Base-by-base conservation (phyloP, 2,797 vertebrate genomes). In the Carapus acus region DNA sequence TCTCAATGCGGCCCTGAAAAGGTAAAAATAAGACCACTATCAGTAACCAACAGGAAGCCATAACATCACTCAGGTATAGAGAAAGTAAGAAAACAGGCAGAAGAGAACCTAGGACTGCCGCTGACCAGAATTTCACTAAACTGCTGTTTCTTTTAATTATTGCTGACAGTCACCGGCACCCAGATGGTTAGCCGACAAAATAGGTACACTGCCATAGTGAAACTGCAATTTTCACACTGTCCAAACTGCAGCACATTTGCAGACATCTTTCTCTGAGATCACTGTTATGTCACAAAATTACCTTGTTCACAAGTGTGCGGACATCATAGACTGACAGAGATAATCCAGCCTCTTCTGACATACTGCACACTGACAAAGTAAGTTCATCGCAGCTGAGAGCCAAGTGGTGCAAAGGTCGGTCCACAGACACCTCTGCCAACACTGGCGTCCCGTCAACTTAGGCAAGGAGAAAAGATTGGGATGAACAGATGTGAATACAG, bases 371-470 rank as follows among this genome's bases (percentile, higher is more conserved):
- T 0, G 94, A 96, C 27, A 99, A 73, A 0, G 93, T 96, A 43
- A 98, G 90, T 21, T 89, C 93, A 55, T 99, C 95, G 21, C 91
- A 90, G 77, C 91, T 97, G 52, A 99, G 88, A 16, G 93, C 89
- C 72, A 99, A 65, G 67, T 98, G 90, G 65, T 97, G 92, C 27
- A 97, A 55, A 11, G 78, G 77, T 51, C 89, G 81, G 2, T 90
- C 91, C 70, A 91, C 54, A 2, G 79, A 82, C 54, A 96, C 86
- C 6, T 83, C 64, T 5, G 89, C 86, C 54, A 91, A 59, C 0
- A 86, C 41, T 1, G 39, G 16, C 16, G 74, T 59, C 8, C 79
- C 81, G 24, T 84, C 77, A 13, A 88, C 90, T 91, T 55, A 2
- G 34, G 17, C 61, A 20, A 47, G 1, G 14, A 33, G 20, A 15